Evolutionary conservation across 2,888 invertebrate species (phyloP), one percentile per base, ranked within the genome.

Genomic region (Bedellia somnulentella): DNA sequence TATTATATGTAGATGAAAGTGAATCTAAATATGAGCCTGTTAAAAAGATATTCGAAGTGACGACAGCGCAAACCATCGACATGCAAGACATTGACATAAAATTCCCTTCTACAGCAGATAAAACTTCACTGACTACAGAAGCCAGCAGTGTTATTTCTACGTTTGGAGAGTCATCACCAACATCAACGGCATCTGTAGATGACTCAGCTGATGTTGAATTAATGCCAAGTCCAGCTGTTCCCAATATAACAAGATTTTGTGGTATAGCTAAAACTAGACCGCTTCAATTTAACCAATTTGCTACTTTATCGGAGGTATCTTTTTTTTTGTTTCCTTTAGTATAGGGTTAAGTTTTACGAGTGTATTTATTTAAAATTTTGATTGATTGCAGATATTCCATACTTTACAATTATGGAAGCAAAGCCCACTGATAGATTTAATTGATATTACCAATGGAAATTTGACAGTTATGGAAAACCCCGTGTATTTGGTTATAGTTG

Each of bases 381-480:
- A n/a, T n/a, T n/a, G n/a, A n/a, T n/a, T n/a, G n/a, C n/a, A 75
- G 73, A 67, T 75, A 45, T 46, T 52, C 16, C 28, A 38, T 12
- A 67, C 71, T 38, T 38, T 75, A 34, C 66, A 57, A 40, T 43
- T 51, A 16, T 75, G 73, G 73, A 57, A 61, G 21, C 63, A 63
- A 22, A 75, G 75, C 39, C 73, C 71, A 2, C 34, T 73, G 5
- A 67, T 55, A 6, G 67, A 64, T 45, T 57, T 53, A 55, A 37
- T 58, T 10, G 73, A 75, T 34, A 62, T 75, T 29, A 73, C 70
- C 1, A 39, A 49, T 21, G 64, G 67, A 12, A 73, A 71, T 39
- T 55, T 49, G 8, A 75, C 75, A 4, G 45, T 52, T 2, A 70
- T 75, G 71, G 68, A 73, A 40, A 70, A 73, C 43, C 67, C 71